Conservation (phyloP, 2,888 invertebrate genomes). For the Drosophila acutilabella region DNA sequence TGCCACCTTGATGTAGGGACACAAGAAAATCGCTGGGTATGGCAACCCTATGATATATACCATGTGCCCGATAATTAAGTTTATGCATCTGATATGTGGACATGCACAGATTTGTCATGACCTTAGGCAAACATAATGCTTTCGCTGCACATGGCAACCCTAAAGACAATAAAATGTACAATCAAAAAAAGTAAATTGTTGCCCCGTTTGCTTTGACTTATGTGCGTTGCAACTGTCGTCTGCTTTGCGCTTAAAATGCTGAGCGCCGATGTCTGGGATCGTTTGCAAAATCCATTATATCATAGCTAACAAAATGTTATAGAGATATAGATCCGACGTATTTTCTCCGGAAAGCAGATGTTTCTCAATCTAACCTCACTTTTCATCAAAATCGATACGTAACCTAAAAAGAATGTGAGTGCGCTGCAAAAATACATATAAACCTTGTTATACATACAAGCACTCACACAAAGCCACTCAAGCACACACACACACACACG, state of each 20-base stretch:
- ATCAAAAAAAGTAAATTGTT: constrained; percentile 51
- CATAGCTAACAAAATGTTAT: not conserved
- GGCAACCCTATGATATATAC: constrained; percentile 51
- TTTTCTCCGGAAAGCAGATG: constrained; percentile 21
- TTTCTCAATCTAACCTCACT: constrained; percentile 68
- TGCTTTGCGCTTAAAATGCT: constrained; percentile 1
- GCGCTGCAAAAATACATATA: constrained; percentile 62
- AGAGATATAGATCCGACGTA: constrained; percentile 20
- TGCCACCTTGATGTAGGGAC: not conserved
- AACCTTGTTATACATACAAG: constrained; percentile 56
- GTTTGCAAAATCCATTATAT: constrained; percentile 1
- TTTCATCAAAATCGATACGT: constrained; percentile 75
- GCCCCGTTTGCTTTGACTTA: constrained; percentile 46
- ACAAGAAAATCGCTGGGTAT: not conserved
- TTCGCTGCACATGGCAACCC: constrained; percentile 57
- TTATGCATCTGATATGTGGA: not conserved
- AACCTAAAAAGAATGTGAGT: constrained; percentile 77
- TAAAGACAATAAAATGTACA: constrained; percentile 62
- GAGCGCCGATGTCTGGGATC: constrained; percentile 27
- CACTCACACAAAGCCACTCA: constrained; percentile 30
- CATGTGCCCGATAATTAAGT: constrained; percentile 10
- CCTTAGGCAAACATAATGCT: constrained; percentile 8
- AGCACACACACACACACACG: constrained; percentile 20
- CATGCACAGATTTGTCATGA: not conserved
- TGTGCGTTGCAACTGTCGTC: constrained; percentile 19